Percentiles rank a stretch among this genome's conserved stretches.
Evolutionary conservation across 2,797 vertebrate species (phyloP).

Genomic region (Rhinella marina): DNA sequence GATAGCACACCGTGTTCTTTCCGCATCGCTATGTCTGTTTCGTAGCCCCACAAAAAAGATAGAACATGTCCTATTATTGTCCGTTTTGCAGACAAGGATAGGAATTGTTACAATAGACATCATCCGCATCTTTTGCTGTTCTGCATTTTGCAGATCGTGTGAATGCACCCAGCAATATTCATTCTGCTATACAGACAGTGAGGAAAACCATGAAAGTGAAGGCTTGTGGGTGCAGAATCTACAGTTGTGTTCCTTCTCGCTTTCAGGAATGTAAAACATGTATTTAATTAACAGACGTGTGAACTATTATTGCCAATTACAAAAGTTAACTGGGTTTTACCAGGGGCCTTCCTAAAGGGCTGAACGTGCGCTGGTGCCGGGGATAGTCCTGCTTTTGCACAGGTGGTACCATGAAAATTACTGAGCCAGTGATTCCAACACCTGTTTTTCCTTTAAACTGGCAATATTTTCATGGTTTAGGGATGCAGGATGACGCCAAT

Average conservation of each 20-base stretch:
- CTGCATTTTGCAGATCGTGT: no score
- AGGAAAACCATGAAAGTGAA: not conserved
- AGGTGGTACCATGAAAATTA: constrained; percentile 49
- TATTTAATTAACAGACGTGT: constrained; percentile 34
- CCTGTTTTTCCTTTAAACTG: constrained; percentile 39
- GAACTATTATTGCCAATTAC: constrained; percentile 40
- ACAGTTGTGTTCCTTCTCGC: not conserved
- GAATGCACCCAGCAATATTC: not conserved
- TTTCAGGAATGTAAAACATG: constrained; percentile 30
- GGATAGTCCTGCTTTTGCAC: constrained; percentile 38
- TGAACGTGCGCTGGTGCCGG: not conserved
- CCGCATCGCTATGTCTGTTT: no score
- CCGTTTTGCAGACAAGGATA: no score
- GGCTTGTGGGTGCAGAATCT: not conserved
- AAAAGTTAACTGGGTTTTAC: constrained; percentile 40
- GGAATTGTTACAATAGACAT: no score
- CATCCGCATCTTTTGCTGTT: no score
- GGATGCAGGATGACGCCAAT: constrained; percentile 4
- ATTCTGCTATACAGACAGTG: not conserved
- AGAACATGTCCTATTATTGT: no score
- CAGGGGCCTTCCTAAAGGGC: constrained; percentile 42
- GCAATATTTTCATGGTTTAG: constrained; percentile 23
- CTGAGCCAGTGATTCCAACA: constrained; percentile 45
- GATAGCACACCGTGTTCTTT: no score
- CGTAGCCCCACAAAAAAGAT: no score